A percentile compares a stretch with the other conserved stretches of the same genome.
Evolutionary conservation across 1,140 invertebrate genomes (phyloP).

Genomic region (Drosophila rhopaloa): DNA sequence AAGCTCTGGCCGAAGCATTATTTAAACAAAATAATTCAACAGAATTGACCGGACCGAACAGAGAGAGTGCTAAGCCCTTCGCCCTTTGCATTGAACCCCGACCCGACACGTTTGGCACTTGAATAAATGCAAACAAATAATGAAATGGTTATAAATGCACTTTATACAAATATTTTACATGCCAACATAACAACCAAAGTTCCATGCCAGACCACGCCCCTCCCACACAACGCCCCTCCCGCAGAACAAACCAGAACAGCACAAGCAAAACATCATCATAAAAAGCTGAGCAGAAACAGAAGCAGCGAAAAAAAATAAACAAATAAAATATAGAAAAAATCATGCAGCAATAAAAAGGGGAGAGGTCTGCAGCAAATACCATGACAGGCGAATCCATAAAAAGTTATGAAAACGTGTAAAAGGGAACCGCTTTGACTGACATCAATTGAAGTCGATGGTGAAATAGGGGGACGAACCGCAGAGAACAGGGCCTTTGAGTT

Average conservation of each 20-base stretch:
- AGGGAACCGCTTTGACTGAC: conserved; percentile 23
- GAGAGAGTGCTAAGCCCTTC: conserved; percentile 36
- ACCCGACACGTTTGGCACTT: conserved; percentile 37
- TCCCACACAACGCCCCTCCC: not conserved
- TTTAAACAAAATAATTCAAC: conserved; percentile 57
- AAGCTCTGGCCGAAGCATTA: conserved; percentile 34
- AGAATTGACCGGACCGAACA: conserved; percentile 24
- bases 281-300: conserved; percentile 43
- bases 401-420: conserved; percentile 71
- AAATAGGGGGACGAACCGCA: conserved; percentile 1
- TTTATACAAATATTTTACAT: conserved; percentile 70
- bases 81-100: not conserved
- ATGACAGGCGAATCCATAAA: conserved; percentile 59
- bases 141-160: conserved; percentile 66
- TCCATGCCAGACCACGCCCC: conserved; percentile 16
- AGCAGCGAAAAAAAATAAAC: conserved; percentile 33
- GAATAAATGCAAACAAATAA: conserved; percentile 65
- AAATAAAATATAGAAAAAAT: conserved; percentile 63
- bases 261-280: conserved; percentile 44
- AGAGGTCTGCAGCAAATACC: conserved; percentile 39
- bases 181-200: conserved; percentile 42
- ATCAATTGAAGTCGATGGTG: conserved; percentile 10
- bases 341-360: conserved; percentile 48
- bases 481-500: conserved; percentile 14
- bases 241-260: conserved; percentile 20